phyloP scores from a whole-genome alignment of 2,797 vertebrate genomes.

The Ptychadena robeensis region DNA sequence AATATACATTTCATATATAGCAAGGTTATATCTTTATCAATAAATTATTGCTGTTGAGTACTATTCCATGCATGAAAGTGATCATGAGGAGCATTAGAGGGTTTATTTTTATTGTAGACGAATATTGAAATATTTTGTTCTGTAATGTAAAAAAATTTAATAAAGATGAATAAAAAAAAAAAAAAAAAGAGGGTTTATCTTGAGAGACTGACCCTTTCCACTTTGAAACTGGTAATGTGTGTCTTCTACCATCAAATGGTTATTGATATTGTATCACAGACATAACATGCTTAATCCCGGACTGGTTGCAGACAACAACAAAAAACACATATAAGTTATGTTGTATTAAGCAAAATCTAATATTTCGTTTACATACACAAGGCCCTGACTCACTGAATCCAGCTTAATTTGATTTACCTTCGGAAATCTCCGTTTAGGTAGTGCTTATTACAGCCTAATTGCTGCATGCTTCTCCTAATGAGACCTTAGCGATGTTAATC shows the following conservation, averaged over 20 bases:
- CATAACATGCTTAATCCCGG: background rate
- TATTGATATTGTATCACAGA: background rate
- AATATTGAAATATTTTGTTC: too few species aligned
- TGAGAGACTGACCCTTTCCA: background rate
- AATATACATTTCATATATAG: background rate
- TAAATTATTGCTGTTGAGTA: background rate
- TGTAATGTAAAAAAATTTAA: too few species aligned
- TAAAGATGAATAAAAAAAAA: too few species aligned
- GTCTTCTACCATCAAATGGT: too few species aligned
- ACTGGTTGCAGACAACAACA: background rate
- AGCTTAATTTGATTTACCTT: constrained; percentile 49
- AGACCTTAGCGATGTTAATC: constrained; percentile 41
- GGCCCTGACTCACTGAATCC: constrained; percentile 16
- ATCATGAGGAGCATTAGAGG: background rate
- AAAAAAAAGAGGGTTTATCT: background rate
- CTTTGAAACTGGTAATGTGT: too few species aligned
- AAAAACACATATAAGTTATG: background rate
- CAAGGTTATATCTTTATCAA: background rate
- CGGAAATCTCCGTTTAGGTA: constrained; percentile 40
- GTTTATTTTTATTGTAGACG: background rate
- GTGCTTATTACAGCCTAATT: constrained; percentile 49
- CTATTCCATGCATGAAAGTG: background rate
- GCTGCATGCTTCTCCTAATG: constrained; percentile 39
- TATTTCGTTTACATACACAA: constrained; percentile 29
- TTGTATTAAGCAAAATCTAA: constrained; percentile 26